These are phyloP conservation scores for Bradypus variegatus DNA, from an alignment of 2,797 vertebrate genomes.

Conservation along the genomic window DNA sequence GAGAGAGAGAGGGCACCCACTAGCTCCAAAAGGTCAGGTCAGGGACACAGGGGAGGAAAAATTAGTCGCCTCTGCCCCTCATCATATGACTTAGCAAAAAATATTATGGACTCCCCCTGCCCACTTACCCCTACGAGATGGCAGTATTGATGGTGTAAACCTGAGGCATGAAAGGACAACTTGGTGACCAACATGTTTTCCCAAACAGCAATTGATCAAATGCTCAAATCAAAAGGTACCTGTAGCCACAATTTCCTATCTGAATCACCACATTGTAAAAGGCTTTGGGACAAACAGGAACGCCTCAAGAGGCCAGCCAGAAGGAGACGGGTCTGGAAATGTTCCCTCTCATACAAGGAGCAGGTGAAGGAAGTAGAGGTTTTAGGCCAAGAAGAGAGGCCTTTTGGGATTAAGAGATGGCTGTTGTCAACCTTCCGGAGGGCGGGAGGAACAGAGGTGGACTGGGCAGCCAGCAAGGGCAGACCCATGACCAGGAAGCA, in stretches of 20 bases:
- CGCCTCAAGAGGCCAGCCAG: neutral
- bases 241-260: neutral
- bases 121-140: neutral
- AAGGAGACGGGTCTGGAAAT: neutral
- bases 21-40: constrained; percentile 19
- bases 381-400: neutral
- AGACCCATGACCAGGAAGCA: neutral
- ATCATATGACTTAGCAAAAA: neutral
- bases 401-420: neutral
- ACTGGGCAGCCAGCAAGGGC: neutral
- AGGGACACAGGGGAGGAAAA: neutral
- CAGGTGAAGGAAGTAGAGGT: neutral
- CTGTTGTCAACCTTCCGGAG: constrained; percentile 20
- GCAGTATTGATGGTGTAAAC: neutral
- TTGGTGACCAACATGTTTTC: neutral
- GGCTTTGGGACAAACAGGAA: neutral
- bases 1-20: neutral
- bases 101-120: neutral
- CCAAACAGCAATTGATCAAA: neutral
- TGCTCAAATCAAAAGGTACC: neutral
- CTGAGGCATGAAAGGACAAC: neutral
- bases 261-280: constrained; percentile 7
- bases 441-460: neutral
- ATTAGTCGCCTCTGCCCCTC: neutral
- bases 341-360: neutral